phyloP scores from a whole-genome alignment of 2,888 invertebrate species.

The Phyllotreta cruciferae region DNA sequence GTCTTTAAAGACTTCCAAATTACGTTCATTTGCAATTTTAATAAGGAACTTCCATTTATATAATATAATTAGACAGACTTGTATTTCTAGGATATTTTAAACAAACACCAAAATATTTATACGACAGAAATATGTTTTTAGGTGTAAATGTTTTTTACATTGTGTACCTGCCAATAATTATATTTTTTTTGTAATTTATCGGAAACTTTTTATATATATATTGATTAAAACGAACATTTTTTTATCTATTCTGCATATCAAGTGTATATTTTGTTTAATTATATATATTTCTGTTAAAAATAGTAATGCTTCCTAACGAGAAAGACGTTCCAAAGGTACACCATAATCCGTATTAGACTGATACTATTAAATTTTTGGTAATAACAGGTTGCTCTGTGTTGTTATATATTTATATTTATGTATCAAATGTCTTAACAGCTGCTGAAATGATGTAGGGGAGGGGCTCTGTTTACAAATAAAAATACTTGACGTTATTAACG shows the following conservation, averaged over 20 bases:
- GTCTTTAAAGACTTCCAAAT: conserved; percentile 37
- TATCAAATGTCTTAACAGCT: conserved; percentile 46
- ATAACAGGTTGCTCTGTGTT: conserved; percentile 43
- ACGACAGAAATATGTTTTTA: conserved; percentile 19
- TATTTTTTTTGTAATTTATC: conserved; percentile 18
- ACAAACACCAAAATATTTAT: conserved; percentile 20
- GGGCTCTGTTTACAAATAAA: conserved; percentile 55
- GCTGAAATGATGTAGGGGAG: conserved; percentile 55
- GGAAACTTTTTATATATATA: conserved; percentile 2
- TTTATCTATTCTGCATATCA: conserved; percentile 17
- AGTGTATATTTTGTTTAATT: conserved; percentile 18
- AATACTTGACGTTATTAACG: conserved; percentile 21
- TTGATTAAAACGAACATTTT: not conserved
- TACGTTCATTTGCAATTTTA: conserved; percentile 36
- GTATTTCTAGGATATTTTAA: conserved; percentile 35
- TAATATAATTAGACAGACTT: conserved; percentile 31
- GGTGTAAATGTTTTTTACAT: conserved; percentile 19
- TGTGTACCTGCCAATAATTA: conserved; percentile 14
- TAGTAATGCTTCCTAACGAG: conserved; percentile 21
- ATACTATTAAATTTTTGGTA: conserved; percentile 43
- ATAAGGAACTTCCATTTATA: conserved; percentile 38
- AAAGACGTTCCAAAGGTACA: conserved; percentile 26
- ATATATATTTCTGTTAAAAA: conserved; percentile 25
- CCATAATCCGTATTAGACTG: conserved; percentile 37
- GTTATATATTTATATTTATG: conserved; percentile 41